Evolutionary conservation across 2,113 vertebrate species (phyloP).

Genomic region (Calypte anna): DNA sequence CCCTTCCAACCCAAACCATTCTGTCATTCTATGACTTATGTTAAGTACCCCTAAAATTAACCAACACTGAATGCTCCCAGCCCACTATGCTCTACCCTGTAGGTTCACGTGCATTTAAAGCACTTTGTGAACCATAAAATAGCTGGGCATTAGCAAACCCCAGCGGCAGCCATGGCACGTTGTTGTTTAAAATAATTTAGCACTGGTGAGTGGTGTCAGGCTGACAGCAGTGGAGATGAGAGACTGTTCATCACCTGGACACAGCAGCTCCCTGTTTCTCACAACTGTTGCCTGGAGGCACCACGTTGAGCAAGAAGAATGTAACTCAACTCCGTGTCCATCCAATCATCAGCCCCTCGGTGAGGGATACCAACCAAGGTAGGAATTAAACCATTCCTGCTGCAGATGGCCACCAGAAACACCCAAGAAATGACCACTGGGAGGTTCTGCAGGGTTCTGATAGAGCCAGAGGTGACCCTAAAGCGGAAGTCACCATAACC

Average conservation of each 20-base stretch:
- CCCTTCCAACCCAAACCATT: too few species aligned
- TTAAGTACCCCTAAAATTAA: too few species aligned
- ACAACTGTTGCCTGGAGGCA: neutral
- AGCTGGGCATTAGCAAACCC: neutral
- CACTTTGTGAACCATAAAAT: neutral
- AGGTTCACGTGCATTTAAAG: neutral
- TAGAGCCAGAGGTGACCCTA: neutral
- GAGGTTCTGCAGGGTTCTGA: conserved; percentile 38
- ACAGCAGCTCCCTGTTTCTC: neutral
- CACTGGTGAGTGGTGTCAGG: conserved; percentile 10
- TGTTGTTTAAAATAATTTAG: conserved; percentile 53
- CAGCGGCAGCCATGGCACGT: neutral
- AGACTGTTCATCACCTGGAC: conserved; percentile 21
- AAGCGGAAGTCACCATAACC: neutral
- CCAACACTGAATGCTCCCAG: neutral
- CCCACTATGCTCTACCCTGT: too few species aligned
- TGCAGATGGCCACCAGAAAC: neutral
- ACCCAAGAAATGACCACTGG: neutral
- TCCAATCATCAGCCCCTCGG: neutral
- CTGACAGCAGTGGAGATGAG: neutral
- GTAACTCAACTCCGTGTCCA: neutral
- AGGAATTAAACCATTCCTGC: conserved; percentile 2
- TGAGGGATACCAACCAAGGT: accelerated
- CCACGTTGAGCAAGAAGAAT: neutral
- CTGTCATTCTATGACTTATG: too few species aligned